Evolutionary conservation across 2,888 invertebrate species (phyloP), one percentile per base, ranked within the genome.

Genomic region (Drosophila tanythrix): DNA sequence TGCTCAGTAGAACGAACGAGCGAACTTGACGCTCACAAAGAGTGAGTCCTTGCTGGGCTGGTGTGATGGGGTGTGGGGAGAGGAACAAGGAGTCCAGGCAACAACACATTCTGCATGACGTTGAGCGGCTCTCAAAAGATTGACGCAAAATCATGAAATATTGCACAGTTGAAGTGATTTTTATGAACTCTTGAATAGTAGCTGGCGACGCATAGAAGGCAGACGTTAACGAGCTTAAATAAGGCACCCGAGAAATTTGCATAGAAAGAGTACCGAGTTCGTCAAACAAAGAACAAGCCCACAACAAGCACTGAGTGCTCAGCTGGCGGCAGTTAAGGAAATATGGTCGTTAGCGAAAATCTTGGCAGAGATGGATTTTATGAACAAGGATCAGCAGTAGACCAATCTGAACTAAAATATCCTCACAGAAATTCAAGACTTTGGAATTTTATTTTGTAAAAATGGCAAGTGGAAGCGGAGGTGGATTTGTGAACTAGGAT

Each of bases 111-210:
- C 33, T 62, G 65, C 52, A 68, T 80, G 51, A 50, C 62, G 57
- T 63, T 70, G 65, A 62, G 67, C 61, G 52, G 40, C 38, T 58
- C 79, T 79, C 72, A 80, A 80, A 85, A 88, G 85, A 88, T 88
- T 88, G 75, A 77, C 70, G 85, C 55, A 66, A 73, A 86, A 84
- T 85, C 71, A 71, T 85, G 77, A 89, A 85, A 89, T 87, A 89
- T 85, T 89, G 85, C 89, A 74, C 77, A 85, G 88, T 82, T 89
- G 89, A 89, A 84, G 85, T 82, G 88, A 87, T 85, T 85, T 89
- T 89, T 89, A 89, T 85, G 75, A 87, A 89, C 82, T 87, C 82
- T 70, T 82, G 51, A 87, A 87, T 76, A 79, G 88, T 76, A 68
- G 79, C 83, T 76, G 55, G 50, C 52, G 60, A 61, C 50, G 59